Conservation (phyloP, 1,140 invertebrate species). For the Leptopilina boulardi region DNA sequence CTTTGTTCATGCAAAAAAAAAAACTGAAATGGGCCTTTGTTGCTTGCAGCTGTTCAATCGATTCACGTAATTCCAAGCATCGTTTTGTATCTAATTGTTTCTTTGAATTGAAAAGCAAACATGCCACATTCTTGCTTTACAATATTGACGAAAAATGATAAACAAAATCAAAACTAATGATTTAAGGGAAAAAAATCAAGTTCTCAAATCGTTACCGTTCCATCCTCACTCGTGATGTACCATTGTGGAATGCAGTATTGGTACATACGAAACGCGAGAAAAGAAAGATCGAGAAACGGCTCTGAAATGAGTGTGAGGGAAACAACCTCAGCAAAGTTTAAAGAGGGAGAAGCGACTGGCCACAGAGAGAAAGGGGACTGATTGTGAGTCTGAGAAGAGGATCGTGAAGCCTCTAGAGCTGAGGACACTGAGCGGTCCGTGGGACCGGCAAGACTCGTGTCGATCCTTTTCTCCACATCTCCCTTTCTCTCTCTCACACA, state of each 20-base stretch:
- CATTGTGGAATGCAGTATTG: conserved; percentile 28
- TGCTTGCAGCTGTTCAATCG: conserved; percentile 26
- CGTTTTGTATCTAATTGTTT: conserved; percentile 34
- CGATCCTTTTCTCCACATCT: conserved; percentile 51
- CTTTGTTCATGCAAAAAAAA: conserved; percentile 12
- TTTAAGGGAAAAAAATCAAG: too few species aligned
- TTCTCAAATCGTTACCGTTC: conserved; percentile 31
- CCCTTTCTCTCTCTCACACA: conserved; percentile 39
- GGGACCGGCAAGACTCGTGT: conserved; percentile 62
- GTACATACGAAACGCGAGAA: conserved; percentile 30
- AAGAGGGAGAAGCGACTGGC: conserved; percentile 53
- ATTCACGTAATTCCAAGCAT: conserved; percentile 31
- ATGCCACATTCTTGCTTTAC: conserved; percentile 16
- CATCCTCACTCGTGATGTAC: conserved; percentile 12
- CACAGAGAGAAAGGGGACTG: conserved; percentile 50
- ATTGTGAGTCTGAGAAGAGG: conserved; percentile 34
- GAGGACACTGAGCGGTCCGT: conserved; percentile 64
- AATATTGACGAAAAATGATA: background rate
- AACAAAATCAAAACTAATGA: too few species aligned
- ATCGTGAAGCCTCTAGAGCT: conserved; percentile 52
- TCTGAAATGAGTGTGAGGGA: conserved; percentile 56
- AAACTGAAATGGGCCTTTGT: conserved; percentile 28
- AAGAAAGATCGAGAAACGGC: conserved; percentile 36
- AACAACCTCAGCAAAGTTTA: conserved; percentile 40
- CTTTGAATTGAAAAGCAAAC: conserved; percentile 24